phyloP scores from a whole-genome alignment of 2,888 invertebrate genomes.

The Brachyptera putata region DNA sequence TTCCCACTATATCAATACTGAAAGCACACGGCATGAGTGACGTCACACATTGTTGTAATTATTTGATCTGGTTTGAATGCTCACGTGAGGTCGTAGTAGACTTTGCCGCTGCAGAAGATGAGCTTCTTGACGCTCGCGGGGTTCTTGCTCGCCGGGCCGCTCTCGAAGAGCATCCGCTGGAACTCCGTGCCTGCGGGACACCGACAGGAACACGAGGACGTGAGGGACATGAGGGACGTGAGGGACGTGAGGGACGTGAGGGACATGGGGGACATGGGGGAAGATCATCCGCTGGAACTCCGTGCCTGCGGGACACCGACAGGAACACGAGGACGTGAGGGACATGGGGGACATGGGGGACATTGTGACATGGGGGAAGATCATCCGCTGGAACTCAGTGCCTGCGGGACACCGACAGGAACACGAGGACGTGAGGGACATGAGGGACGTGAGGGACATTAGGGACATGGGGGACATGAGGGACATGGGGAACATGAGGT shows the following conservation, averaged over 20 bases:
- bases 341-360: conserved; percentile 78
- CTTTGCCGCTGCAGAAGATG: conserved; percentile 78
- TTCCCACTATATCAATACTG: too few species aligned
- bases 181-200: conserved; percentile 9
- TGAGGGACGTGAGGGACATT: conserved; percentile 56
- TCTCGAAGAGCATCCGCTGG: conserved; percentile 61
- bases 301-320: not conserved
- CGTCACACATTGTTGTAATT: too few species aligned
- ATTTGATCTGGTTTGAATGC: too few species aligned
- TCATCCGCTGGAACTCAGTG: conserved; percentile 47
- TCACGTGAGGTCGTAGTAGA: conserved; percentile 68
- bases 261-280: conserved; percentile 59
- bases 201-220: conserved; percentile 51
- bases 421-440: conserved; percentile 70
- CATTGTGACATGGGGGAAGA: conserved; percentile 65
- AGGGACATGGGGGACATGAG: conserved; percentile 48
- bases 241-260: conserved; percentile 65
- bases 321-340: conserved; percentile 64
- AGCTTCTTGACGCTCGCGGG: conserved; percentile 65
- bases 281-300: conserved; percentile 54
- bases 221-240: conserved; percentile 81
- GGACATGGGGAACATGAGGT: conserved; percentile 64
- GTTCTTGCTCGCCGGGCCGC: conserved; percentile 55
- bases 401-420: not conserved
- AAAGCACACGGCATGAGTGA: too few species aligned